Evolutionary conservation across 2,113 vertebrate genomes (phyloP).

Genomic region (Callipepla squamata): DNA sequence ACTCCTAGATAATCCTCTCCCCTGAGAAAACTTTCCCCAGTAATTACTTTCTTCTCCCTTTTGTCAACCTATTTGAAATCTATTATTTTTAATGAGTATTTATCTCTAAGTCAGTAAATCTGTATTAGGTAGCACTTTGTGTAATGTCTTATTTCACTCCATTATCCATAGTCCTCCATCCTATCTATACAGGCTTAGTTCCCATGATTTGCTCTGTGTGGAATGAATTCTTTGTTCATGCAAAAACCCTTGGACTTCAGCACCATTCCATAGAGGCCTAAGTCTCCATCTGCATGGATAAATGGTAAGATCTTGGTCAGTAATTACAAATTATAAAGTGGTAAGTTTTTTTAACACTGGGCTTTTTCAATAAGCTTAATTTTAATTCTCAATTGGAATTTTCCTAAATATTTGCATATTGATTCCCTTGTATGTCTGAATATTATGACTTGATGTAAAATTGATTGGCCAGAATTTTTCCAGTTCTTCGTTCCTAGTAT

Average conservation of each 20-base stretch:
- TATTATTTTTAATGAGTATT: slow-evolving; percentile 60
- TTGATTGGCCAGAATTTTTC: slow-evolving; percentile 40
- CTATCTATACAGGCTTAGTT: background rate
- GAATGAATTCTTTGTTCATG: background rate
- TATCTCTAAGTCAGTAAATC: slow-evolving; percentile 48
- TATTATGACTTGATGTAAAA: slow-evolving; percentile 45
- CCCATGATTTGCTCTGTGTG: background rate
- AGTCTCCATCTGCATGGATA: background rate
- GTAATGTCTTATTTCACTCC: slow-evolving; percentile 37
- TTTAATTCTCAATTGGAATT: slow-evolving; percentile 53
- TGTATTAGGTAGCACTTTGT: background rate
- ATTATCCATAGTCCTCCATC: background rate
- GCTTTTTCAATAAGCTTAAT: slow-evolving; percentile 38
- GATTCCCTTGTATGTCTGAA: slow-evolving; percentile 38
- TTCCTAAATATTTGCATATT: slow-evolving; percentile 41
- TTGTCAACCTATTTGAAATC: slow-evolving; percentile 60
- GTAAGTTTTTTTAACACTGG: background rate
- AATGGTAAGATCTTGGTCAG: slow-evolving; percentile 13
- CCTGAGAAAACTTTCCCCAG: slow-evolving; percentile 17
- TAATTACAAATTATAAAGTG: slow-evolving; percentile 13
- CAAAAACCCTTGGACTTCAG: background rate
- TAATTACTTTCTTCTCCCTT: slow-evolving; percentile 58
- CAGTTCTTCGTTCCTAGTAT: background rate
- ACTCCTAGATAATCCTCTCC: slow-evolving; percentile 36
- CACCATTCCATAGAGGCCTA: background rate